Conservation (phyloP, 2,113 vertebrate genomes). For the Mugil cephalus region DNA sequence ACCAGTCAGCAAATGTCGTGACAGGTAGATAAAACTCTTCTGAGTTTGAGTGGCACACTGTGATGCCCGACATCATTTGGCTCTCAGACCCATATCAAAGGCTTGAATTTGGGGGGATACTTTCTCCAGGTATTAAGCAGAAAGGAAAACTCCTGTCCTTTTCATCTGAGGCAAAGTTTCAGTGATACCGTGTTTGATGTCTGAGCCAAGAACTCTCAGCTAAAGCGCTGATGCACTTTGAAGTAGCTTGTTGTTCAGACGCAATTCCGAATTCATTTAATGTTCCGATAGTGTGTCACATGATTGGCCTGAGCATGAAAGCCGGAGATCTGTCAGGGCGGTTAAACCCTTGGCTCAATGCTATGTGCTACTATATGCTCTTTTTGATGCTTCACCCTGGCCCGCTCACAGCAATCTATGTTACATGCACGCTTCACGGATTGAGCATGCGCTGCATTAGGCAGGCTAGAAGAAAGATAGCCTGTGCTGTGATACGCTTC, state of each 20-base stretch:
- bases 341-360: constrained; percentile 21
- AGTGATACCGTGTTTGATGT: constrained; percentile 63
- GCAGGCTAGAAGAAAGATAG: constrained; percentile 26
- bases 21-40: neutral
- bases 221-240: constrained; percentile 61
- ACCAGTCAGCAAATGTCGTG: neutral
- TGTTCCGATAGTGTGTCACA: constrained; percentile 63
- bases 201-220: constrained; percentile 55
- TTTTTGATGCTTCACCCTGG: constrained; percentile 39
- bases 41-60: neutral
- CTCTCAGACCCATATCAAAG: constrained; percentile 42
- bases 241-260: constrained; percentile 62
- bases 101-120: constrained; percentile 29
- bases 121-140: constrained; percentile 54
- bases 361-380: constrained; percentile 43
- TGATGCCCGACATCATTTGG: constrained; percentile 29
- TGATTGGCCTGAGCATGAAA: constrained; percentile 54
- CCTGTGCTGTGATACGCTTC: constrained; percentile 51
- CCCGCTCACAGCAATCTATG: constrained; percentile 34
- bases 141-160: constrained; percentile 53
- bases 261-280: constrained; percentile 46
- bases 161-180: constrained; percentile 57
- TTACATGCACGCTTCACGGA: constrained; percentile 5
- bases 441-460: constrained; percentile 31
- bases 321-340: constrained; percentile 27